phyloP scores from a whole-genome alignment of 2,113 vertebrate species.

The Indicator maculatus region DNA sequence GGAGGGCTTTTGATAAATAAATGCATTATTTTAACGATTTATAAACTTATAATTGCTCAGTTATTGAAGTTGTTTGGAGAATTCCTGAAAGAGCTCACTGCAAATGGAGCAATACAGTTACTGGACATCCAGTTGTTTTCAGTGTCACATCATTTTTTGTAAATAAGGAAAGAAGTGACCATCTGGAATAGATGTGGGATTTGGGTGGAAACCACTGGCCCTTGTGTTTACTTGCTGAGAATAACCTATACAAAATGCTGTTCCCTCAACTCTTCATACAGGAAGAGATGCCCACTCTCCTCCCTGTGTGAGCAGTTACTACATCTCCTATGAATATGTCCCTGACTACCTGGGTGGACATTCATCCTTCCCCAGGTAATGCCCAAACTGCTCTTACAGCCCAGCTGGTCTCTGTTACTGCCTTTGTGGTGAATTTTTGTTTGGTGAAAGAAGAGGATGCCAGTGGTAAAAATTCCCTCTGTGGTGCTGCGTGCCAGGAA shows the following conservation, averaged over 20 bases:
- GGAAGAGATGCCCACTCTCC: background rate
- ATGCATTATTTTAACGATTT: constrained; percentile 49
- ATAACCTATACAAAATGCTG: background rate
- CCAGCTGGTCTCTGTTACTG: background rate
- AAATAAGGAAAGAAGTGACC: background rate
- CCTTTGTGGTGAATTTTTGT: background rate
- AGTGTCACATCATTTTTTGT: background rate
- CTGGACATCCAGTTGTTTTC: background rate
- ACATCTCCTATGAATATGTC: background rate
- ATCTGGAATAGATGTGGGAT: background rate
- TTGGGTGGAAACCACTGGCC: background rate
- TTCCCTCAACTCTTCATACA: background rate
- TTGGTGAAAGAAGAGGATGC: constrained; percentile 25
- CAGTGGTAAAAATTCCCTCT: constrained; percentile 53
- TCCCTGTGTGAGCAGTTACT: background rate
- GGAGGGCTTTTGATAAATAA: constrained; percentile 45
- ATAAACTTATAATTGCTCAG: constrained; percentile 22
- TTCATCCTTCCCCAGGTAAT: background rate
- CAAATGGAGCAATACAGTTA: background rate
- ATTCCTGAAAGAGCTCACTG: background rate
- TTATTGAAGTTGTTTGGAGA: background rate
- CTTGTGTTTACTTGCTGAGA: background rate
- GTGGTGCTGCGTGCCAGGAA: constrained; percentile 57
- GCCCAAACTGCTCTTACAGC: background rate
- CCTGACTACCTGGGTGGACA: background rate